Evolutionary conservation across 1,140 invertebrate species (phyloP).

Genomic region (Apis mellifera): Amel_HAv3.1 CM009931.2:16889501-16890000

Average conservation of each 20-base stretch:
- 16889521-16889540: constrained; percentile 51
- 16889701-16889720: too few relatives aligned
- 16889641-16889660: too few relatives aligned
- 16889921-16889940: constrained; percentile 13
- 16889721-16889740: not conserved
- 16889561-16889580: constrained; percentile 58
- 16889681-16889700: too few relatives aligned
- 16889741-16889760: not conserved
- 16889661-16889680: too few relatives aligned
- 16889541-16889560: constrained; percentile 68
- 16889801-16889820: constrained; percentile 20
- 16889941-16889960: constrained; percentile 8
- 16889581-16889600: constrained; percentile 60
- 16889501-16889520: constrained; percentile 24
- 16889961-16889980: not conserved
- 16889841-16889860: not conserved
- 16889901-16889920: constrained; percentile 19
- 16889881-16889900: constrained; percentile 29
- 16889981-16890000: constrained; percentile 19
- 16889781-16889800: not conserved
- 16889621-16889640: not conserved
- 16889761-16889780: too few relatives aligned
- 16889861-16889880: not conserved
- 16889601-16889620: constrained; percentile 47
- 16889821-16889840: not conserved